Base-by-base conservation (phyloP, 2,888 invertebrate species). In the Bellardia pandia region DNA sequence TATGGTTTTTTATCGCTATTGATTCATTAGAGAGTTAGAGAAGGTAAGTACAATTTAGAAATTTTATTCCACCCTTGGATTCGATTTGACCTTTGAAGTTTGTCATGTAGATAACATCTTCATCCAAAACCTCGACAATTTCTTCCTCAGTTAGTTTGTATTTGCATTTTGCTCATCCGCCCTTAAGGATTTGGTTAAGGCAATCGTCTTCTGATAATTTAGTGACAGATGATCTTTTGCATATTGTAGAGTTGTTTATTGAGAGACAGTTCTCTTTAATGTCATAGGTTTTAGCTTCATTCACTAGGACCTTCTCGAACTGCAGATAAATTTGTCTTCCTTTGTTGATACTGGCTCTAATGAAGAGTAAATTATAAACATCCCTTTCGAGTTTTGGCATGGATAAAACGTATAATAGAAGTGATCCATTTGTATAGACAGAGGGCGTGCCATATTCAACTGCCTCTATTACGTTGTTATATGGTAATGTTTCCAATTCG, bases 261-360 rank as follows among this genome's bases (percentile, higher is more conserved):
- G 48, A 48, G 16, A 62, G 51, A n/a, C 62, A 60, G 33, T 45
- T 13, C 60, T 13, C 74, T 5, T 14, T 60, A n/a, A 75, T 40
- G 9, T 60, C 74, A 58, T 74, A 74, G 8, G 48, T 42, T 42
- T 72, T 58, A 7, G 3, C 60, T 45, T 74, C 42, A 45, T 56
- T 74, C 13, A 60, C 30, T 23, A 75, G 51, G 48, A 75, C 60
- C 14, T n/a, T 33, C 8, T 33, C 11, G 33, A 62, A 75, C 5
- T 13, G 8, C 16, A 75, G n/a, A 30, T 62, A 30, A 30, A 75
- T 62, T 62, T 75, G 60, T 9, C 51, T 60, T 14, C 45, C 48
- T 23, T 74, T 30, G 2, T 45, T 7, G 6, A 74, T 45, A 30
- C 33, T 33, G 4, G 75, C 75, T 62, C 60, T 62, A 3, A n/a